Conservation (phyloP, 2,113 vertebrate species). For the Hippocampus barbouri region DNA sequence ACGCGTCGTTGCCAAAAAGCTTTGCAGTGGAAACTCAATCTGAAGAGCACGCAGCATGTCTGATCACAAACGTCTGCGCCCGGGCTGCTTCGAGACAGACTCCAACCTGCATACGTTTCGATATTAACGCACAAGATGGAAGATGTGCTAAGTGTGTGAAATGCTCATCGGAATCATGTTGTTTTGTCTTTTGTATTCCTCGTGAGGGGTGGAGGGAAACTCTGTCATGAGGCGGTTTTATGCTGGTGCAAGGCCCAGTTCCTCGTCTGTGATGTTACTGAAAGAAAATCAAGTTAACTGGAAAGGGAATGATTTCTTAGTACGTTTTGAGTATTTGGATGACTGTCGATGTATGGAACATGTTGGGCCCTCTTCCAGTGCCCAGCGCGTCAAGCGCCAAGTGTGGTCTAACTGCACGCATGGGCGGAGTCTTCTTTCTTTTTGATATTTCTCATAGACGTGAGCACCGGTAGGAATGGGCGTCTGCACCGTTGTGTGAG, state of each 20-base stretch:
- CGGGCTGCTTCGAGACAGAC: constrained; percentile 17
- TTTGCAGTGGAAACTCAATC: constrained; percentile 61
- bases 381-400: no score
- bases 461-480: no score
- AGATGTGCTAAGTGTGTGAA: constrained; percentile 1
- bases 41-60: constrained; percentile 42
- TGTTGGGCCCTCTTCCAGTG: constrained; percentile 9
- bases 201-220: constrained; percentile 42
- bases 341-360: constrained; percentile 35
- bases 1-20: constrained; percentile 52
- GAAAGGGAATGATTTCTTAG: constrained; percentile 35
- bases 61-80: constrained; percentile 42
- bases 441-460: no score
- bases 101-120: constrained; percentile 15
- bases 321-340: constrained; percentile 21
- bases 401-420: no score
- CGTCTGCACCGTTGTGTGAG: no score
- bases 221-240: constrained; percentile 54
- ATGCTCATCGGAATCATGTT: constrained; percentile 42
- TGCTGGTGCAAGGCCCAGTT: constrained; percentile 51
- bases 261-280: constrained; percentile 49
- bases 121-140: constrained; percentile 7
- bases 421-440: no score
- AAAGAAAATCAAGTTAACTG: constrained; percentile 32
- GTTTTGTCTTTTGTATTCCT: constrained; percentile 36